Base-by-base conservation (phyloP, 2,797 vertebrate genomes). In the Gymnoscopelus braueri region DNA sequence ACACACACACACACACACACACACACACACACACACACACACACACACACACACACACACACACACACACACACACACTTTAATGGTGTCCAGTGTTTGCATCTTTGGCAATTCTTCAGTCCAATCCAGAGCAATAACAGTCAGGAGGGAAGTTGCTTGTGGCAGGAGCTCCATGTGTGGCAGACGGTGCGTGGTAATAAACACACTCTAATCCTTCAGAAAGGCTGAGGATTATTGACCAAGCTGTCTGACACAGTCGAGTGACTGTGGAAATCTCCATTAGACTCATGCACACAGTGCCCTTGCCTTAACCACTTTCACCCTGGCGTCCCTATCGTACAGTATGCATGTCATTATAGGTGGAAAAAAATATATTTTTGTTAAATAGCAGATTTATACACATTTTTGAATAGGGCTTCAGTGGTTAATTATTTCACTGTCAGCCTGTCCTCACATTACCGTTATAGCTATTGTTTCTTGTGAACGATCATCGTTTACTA, bases 221-320 rank as follows among this genome's bases (percentile, higher is more conserved):
- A 91, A 89, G 88, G 86, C 89, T 87, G 84, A 88, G 90, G 90
- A 93, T 93, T 93, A 93, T 88, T 91, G 91, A 87, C 86, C 87
- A 89, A 90, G 88, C 88, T 92, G 90, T 91, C 90, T 91, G 91
- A 90, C 91, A 90, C 88, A 89, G 88, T 84, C 87, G 87, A 91
- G 89, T 82, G 85, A 77, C 78, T 67, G 77, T 84, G 77, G 85
- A 83, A 80, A 84, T 81, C 74, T 39, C 80, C 67, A 58, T 74
- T 71, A 66, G 78, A 85, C 82, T 82, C 80, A 70, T 77, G 77
- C 89, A 80, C 39, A 44, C 80, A 79, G 52, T 84, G 77, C 84
- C 72, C 75, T 79, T 77, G 75, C 87, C 80, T 80, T 84, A 84
- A 87, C 89, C 23, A 90, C 88, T 83, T 89, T 75, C 77, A 84